Conservation (phyloP, 2,797 vertebrate genomes). For the Coluber constrictor region DNA sequence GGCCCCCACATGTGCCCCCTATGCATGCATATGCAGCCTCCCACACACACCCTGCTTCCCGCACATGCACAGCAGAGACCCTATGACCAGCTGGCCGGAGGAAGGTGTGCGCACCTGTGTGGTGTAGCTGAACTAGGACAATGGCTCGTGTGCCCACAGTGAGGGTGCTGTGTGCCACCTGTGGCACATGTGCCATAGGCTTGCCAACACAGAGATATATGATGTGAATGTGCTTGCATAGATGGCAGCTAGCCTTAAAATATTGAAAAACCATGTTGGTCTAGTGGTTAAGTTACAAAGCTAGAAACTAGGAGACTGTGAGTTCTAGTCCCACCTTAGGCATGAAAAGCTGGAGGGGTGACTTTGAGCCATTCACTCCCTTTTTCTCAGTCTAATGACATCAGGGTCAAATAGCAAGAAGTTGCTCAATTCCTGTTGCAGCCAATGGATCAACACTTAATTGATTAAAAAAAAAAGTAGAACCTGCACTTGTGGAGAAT, state of each 20-base stretch:
- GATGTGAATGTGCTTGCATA: neutral
- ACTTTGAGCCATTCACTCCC: neutral
- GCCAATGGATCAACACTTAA: neutral
- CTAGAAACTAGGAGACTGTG: neutral
- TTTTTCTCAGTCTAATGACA: neutral
- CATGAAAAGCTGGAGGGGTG: neutral
- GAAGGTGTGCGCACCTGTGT: no score
- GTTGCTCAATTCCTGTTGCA: neutral
- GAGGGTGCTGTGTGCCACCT: no score
- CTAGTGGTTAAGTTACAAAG: neutral
- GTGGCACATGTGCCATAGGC: no score
- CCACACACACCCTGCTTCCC: no score
- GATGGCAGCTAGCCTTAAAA: neutral
- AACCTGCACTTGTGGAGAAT: no score
- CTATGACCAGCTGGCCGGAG: no score
- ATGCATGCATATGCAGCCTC: no score
- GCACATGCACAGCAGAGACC: no score
- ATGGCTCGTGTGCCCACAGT: no score
- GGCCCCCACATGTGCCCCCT: no score
- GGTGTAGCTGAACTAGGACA: no score
- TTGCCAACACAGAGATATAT: neutral
- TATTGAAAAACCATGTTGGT: neutral
- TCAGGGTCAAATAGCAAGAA: neutral
- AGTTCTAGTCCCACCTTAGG: neutral
- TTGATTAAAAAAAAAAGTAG: neutral